Evolutionary conservation across 1,140 invertebrate genomes (phyloP), one percentile per base, ranked within the genome.

Genomic region (Hylaeus volcanicus): DNA sequence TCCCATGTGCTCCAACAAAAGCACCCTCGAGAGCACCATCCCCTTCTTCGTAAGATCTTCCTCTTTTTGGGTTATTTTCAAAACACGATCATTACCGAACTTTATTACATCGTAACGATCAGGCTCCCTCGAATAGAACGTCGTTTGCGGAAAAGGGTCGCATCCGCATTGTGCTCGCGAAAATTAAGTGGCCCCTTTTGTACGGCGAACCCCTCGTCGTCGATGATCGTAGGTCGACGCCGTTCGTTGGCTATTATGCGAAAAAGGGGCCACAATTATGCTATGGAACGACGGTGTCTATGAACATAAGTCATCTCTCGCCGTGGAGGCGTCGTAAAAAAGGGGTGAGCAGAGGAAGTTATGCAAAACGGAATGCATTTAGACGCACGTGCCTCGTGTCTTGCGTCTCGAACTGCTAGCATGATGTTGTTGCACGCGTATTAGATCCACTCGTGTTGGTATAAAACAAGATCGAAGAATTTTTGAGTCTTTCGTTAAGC

Each of bases 251-350:
- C 74, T 68, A 79, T 86, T 86, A 82, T 48, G n/a, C 70, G 68
- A 81, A 56, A 81, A 81, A 74, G 70, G 66, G 37, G 58, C 53
- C 37, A 61, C 64, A 61, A 82, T 87, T 84, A 87, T 81, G 82
- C 41, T 39, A 39, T 68, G 85, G 79, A 82, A 86, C 82, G 68
- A 75, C 48, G 53, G 48, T 60, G 81, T 41, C 66, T 79, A 66
- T 85, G 75, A 85, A 72, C 81, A 88, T 89, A 89, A 90, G 87
- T 89, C 87, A 90, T 78, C 60, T 15, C 66, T 68, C 63, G 51
- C 78, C 45, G 56, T 55, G 55, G n/a, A 84, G 76, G 73, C 72
- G 55, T 76, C 55, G 71, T 78, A 85, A 81, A 86, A 78, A 83
- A 39, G 73, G 77, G 82, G 75, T 69, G 75, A 56, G 64, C 12